Conservation (phyloP, 2,888 invertebrate genomes). For the Yponomeuta cagnagella region DNA sequence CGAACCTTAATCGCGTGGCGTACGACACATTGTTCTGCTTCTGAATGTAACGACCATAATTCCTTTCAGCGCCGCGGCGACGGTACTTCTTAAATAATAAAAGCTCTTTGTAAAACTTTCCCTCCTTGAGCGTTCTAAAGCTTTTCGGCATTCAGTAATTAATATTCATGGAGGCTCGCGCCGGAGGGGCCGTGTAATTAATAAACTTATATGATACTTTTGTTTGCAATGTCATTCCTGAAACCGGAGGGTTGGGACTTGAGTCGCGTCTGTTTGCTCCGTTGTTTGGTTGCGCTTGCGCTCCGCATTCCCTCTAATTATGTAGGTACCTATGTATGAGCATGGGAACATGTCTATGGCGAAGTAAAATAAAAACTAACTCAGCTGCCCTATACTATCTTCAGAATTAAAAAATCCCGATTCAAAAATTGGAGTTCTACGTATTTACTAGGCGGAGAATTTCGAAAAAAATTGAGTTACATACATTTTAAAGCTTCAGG, state of each 20-base stretch:
- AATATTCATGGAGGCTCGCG: slow-evolving; percentile 73
- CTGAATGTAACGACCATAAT: slow-evolving; percentile 46
- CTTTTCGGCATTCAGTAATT: slow-evolving; percentile 74
- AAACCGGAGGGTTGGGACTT: slow-evolving; percentile 34
- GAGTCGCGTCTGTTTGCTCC: slow-evolving; percentile 12
- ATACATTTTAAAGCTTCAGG: too few species aligned
- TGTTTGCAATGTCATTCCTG: slow-evolving; percentile 72
- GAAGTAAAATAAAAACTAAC: too few species aligned
- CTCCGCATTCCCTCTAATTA: background rate
- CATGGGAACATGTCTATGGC: background rate
- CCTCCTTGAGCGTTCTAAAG: slow-evolving; percentile 74
- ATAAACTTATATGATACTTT: slow-evolving; percentile 77
- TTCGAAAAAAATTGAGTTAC: too few species aligned
- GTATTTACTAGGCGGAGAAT: too few species aligned
- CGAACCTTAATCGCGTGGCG: slow-evolving; percentile 28
- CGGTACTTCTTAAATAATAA: slow-evolving; percentile 74
- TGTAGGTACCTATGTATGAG: background rate
- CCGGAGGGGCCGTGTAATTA: slow-evolving; percentile 73
- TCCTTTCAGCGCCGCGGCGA: slow-evolving; percentile 65
- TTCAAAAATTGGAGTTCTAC: too few species aligned
- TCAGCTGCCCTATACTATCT: too few species aligned
- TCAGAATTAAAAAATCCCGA: too few species aligned
- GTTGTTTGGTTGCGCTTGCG: slow-evolving; percentile 35
- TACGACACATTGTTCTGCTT: slow-evolving; percentile 36
- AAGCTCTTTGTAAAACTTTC: slow-evolving; percentile 76